These are phyloP conservation scores for Myrmecophaga tridactyla DNA, from an alignment of 2,113 vertebrate genomes.

Conservation along the genomic window DNA sequence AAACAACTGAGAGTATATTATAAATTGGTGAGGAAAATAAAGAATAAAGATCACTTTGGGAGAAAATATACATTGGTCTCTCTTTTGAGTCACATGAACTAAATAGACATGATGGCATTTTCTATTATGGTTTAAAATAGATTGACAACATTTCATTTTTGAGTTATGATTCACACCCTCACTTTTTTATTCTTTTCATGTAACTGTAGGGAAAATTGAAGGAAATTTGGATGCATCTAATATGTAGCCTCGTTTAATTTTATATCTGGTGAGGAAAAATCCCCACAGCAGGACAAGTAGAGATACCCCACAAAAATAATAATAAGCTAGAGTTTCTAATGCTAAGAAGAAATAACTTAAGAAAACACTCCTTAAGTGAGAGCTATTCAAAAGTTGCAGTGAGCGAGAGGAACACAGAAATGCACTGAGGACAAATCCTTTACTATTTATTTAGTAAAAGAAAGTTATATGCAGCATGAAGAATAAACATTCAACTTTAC, in stretches of 20 bases:
- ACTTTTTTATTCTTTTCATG: neutral
- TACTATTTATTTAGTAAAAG: neutral
- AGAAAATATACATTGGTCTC: neutral
- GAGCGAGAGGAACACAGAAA: neutral
- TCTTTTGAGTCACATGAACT: neutral
- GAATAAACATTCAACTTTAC: neutral
- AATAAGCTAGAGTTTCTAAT: neutral
- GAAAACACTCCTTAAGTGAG: neutral
- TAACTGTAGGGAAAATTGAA: neutral
- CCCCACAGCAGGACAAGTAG: neutral
- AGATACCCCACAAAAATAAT: neutral
- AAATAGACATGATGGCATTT: neutral
- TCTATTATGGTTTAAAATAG: neutral
- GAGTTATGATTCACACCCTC: neutral
- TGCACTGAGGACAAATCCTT: neutral
- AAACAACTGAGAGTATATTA: neutral
- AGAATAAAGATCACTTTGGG: neutral
- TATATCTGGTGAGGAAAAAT: neutral
- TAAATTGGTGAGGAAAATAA: neutral
- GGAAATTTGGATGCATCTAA: neutral
- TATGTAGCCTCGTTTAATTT: neutral
- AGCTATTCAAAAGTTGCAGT: neutral
- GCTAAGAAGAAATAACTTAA: neutral
- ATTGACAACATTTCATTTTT: neutral
- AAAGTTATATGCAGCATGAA: neutral